Evolutionary conservation across 2,888 invertebrate species (phyloP).

Genomic region (Ceriagrion tenellum): DNA sequence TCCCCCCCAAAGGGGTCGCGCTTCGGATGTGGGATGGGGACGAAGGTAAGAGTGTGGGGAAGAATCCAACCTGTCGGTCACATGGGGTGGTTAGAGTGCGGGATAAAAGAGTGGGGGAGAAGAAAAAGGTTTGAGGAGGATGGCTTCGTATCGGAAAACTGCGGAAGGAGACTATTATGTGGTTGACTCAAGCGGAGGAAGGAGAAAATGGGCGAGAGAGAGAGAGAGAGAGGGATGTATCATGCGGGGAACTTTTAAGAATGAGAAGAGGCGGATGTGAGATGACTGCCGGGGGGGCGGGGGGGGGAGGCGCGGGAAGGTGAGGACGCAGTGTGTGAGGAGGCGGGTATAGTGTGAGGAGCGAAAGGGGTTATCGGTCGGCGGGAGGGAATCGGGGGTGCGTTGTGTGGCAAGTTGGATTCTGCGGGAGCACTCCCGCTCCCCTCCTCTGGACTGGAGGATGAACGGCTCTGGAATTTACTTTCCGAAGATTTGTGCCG

Average conservation of each 20-base stretch:
- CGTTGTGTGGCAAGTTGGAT: neutral
- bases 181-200: conserved; percentile 65
- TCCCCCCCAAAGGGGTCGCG: neutral
- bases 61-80: neutral
- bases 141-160: conserved; percentile 47
- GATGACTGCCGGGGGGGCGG: neutral
- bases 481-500: neutral
- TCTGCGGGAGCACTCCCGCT: neutral
- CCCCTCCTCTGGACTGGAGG: neutral
- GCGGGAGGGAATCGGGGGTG: conserved; percentile 10
- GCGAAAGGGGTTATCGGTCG: neutral
- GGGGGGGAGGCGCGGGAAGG: neutral
- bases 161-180: conserved; percentile 62
- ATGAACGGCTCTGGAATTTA: neutral
- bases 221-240: neutral
- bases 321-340: neutral
- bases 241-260: conserved; percentile 8
- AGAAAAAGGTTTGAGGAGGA: neutral
- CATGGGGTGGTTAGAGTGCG: neutral
- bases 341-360: neutral
- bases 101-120: neutral
- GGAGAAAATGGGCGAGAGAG: conserved; percentile 39
- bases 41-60: neutral
- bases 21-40: neutral
- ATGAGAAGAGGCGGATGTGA: conserved; percentile 17